Evolutionary conservation across 2,113 vertebrate species (phyloP), one percentile per base, ranked within the genome.

Genomic region (Sterna hirundo): DNA sequence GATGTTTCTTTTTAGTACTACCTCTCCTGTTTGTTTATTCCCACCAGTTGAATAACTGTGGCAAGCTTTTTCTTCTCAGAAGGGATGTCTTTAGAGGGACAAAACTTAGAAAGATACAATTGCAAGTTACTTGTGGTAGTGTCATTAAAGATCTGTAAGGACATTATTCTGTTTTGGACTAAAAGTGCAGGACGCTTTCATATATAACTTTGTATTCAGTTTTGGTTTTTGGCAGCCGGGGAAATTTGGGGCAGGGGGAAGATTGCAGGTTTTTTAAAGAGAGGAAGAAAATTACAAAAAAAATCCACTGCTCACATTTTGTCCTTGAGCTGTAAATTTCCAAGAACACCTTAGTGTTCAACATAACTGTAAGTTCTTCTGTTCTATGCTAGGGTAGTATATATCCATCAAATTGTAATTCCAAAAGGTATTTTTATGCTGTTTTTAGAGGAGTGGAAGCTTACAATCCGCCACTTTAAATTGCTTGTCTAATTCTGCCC

Each of bases 281-380:
- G 51, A 54, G 30, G n/a, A 44, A 88, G 93, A 92, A 95, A 91
- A 62, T 76, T 16, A 60, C 57, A 11, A 74, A 80, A 69, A 93
- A 83, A 78, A 54, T 72, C 26, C 49, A 36, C 15, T 29, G 44
- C 58, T 96, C 78, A 85, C 83, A 88, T 90, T 90, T 88, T 93
- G 87, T 93, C 94, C 90, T 97, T 95, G 93, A 97, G 94, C 96
- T 97, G 77, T 94, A 94, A 84, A 97, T 97, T 97, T 97, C 92
- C 72, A 97, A 95, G 94, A 97, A 83, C 86, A 87, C 72, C 85
- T 95, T 83, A 95, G 71, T 95, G n/a, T 88, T 86, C 40, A 15
- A 82, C 84, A 15, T 89, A 83, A 46, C 88, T 79, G 49, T 82
- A 83, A 79, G 77, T 93, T 97, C 85, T 92, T 95, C 69, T 85